These are phyloP conservation scores for Papilio machaon DNA, from an alignment of 1,140 invertebrate species.

Conservation along the genomic window DNA sequence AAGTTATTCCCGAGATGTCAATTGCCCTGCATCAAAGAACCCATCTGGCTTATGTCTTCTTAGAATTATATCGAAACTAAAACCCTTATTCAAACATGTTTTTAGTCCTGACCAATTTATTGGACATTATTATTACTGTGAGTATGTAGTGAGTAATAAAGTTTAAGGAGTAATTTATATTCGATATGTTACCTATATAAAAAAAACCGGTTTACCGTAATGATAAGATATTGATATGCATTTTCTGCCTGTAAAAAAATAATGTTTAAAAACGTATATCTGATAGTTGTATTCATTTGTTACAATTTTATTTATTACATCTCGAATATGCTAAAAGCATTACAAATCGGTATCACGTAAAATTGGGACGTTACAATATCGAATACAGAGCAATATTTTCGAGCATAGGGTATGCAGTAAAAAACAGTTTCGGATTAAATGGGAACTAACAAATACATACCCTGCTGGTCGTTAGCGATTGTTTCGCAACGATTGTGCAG, in stretches of 20 bases:
- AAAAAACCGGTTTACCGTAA: too few relatives aligned
- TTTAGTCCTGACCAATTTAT: not conserved
- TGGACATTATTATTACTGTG: not conserved
- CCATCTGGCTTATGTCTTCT: constrained; percentile 26
- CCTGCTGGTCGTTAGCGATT: constrained; percentile 33
- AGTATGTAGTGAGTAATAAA: too few relatives aligned
- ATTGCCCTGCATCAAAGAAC: constrained; percentile 22
- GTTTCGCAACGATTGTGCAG: constrained; percentile 26
- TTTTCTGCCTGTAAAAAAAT: too few relatives aligned
- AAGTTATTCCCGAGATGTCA: constrained; percentile 19
- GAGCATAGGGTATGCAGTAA: constrained; percentile 3
- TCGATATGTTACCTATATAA: too few relatives aligned
- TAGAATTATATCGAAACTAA: constrained; percentile 23
- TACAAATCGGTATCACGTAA: constrained; percentile 1
- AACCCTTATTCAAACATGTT: not conserved
- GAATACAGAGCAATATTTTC: constrained; percentile 11
- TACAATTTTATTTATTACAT: not conserved
- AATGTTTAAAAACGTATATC: too few relatives aligned
- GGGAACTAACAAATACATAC: constrained; percentile 34
- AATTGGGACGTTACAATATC: not conserved
- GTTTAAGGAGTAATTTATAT: too few relatives aligned
- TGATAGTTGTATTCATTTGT: too few relatives aligned
- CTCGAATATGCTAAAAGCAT: not conserved
- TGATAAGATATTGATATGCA: too few relatives aligned
- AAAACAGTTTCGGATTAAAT: constrained; percentile 12